Percentiles rank a stretch among this genome's conserved stretches.
Conservation (phyloP, 1,140 invertebrate genomes). For the Drosophila triauraria region DNA sequence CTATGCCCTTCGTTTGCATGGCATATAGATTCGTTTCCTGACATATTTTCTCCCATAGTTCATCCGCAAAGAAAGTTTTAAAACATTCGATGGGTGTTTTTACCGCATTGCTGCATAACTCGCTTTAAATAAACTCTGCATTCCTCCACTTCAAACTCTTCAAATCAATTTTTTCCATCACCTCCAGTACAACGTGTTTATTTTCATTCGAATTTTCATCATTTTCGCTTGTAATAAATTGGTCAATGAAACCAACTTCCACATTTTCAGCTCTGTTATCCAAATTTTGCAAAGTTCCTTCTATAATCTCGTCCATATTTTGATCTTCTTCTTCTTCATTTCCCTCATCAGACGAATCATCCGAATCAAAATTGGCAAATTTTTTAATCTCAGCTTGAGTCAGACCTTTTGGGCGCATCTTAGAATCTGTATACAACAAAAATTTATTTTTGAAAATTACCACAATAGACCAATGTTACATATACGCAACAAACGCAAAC, state of each 20-base stretch:
- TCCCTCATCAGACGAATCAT: slow-evolving; percentile 15
- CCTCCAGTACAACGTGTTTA: slow-evolving; percentile 28
- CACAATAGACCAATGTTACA: slow-evolving; percentile 29
- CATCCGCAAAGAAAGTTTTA: slow-evolving; percentile 28
- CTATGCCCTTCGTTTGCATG: slow-evolving; percentile 31
- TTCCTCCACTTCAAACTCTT: slow-evolving; percentile 1
- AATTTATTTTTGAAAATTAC: too few relatives aligned
- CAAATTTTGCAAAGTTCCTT: slow-evolving; percentile 6
- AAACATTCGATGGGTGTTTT: slow-evolving; percentile 10
- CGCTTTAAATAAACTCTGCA: too few relatives aligned
- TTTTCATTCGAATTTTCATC: slow-evolving; percentile 26
- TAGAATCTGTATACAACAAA: too few relatives aligned
- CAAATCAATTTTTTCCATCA: slow-evolving; percentile 37
- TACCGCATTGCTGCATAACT: slow-evolving; percentile 7
- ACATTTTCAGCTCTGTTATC: neutral
- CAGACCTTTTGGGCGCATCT: too few relatives aligned
- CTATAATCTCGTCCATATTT: slow-evolving; percentile 5
- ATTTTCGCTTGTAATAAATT: too few relatives aligned
- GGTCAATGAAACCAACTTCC: too few relatives aligned
- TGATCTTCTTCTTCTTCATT: slow-evolving; percentile 14
- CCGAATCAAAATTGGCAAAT: slow-evolving; percentile 31
- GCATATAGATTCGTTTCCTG: slow-evolving; percentile 17
- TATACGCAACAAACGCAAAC: slow-evolving; percentile 30
- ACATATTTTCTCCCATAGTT: slow-evolving; percentile 47
- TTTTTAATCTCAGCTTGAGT: slow-evolving; percentile 27